A percentile compares a stretch with the other conserved stretches of the same genome.
Evolutionary conservation across 2,888 invertebrate genomes (phyloP).

Genomic region (Dione juno): DNA sequence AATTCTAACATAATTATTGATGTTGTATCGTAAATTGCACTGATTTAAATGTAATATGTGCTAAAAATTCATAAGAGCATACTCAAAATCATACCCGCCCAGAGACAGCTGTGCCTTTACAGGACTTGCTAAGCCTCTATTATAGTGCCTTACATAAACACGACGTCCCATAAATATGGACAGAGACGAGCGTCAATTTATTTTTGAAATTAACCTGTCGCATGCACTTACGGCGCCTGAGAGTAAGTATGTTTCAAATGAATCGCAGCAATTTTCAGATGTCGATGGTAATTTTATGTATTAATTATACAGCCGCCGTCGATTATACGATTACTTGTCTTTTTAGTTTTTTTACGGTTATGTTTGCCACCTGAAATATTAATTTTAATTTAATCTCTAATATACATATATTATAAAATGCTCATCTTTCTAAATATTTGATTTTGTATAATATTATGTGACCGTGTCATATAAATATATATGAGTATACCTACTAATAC

Average conservation of each 20-base stretch:
- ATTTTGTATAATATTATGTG: background rate
- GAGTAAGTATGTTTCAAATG: conserved; percentile 59
- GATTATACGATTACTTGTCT: conserved; percentile 43
- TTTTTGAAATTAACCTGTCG: conserved; percentile 81
- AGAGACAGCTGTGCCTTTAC: conserved; percentile 67
- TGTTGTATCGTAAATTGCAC: conserved; percentile 44
- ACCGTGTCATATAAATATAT: background rate
- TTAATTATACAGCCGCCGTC: conserved; percentile 49
- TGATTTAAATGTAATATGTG: conserved; percentile 51
- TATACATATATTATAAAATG: background rate
- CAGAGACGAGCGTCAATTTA: conserved; percentile 71
- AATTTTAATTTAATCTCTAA: conserved; percentile 11
- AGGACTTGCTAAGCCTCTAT: conserved; percentile 68
- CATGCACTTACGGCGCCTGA: conserved; percentile 65
- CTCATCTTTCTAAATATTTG: background rate
- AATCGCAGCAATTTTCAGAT: conserved; percentile 59
- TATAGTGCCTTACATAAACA: conserved; percentile 63
- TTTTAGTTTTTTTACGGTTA: conserved; percentile 42
- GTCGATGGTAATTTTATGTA: conserved; percentile 56
- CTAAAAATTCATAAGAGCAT: conserved; percentile 67
- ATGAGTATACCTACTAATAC: background rate
- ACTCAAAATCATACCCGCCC: conserved; percentile 65
- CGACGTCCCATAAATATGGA: conserved; percentile 63
- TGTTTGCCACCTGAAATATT: conserved; percentile 43
- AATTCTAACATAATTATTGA: conserved; percentile 32